Evolutionary conservation across 2,113 vertebrate genomes (phyloP).

Genomic region (Plotosus lineatus): DNA sequence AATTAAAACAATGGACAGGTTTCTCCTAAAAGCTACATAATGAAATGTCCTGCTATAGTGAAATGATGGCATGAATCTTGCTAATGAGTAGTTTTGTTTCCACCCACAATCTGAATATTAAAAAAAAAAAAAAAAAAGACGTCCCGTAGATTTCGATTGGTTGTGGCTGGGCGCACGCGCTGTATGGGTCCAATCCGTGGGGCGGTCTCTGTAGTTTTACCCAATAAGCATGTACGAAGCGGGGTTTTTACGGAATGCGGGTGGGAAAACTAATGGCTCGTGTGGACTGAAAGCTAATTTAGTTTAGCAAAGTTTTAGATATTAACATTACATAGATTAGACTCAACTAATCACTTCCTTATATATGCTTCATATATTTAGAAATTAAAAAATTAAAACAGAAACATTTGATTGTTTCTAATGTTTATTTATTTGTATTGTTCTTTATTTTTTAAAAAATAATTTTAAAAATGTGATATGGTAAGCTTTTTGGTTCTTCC

Average conservation of each 20-base stretch:
- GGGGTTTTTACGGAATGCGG: background rate
- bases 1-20: background rate
- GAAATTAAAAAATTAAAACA: too few relatives aligned
- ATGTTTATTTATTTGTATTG: background rate
- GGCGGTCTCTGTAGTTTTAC: fast-evolving
- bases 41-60: too few relatives aligned
- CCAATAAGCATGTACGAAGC: background rate
- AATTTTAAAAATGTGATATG: too few relatives aligned
- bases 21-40: background rate
- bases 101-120: background rate
- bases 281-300: background rate
- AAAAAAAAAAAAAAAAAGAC: too few relatives aligned
- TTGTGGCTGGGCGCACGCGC: background rate
- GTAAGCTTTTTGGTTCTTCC: too few relatives aligned
- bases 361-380: too few relatives aligned
- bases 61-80: too few relatives aligned
- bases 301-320: background rate
- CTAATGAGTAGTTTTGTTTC: background rate
- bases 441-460: too few relatives aligned
- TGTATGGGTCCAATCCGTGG: background rate
- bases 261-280: background rate
- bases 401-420: too few relatives aligned
- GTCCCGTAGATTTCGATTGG: background rate
- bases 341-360: too few relatives aligned
- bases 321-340: too few relatives aligned